These are phyloP conservation scores for Recurvirostra avosetta DNA, from an alignment of 2,113 vertebrate species.

Conservation along the genomic window DNA sequence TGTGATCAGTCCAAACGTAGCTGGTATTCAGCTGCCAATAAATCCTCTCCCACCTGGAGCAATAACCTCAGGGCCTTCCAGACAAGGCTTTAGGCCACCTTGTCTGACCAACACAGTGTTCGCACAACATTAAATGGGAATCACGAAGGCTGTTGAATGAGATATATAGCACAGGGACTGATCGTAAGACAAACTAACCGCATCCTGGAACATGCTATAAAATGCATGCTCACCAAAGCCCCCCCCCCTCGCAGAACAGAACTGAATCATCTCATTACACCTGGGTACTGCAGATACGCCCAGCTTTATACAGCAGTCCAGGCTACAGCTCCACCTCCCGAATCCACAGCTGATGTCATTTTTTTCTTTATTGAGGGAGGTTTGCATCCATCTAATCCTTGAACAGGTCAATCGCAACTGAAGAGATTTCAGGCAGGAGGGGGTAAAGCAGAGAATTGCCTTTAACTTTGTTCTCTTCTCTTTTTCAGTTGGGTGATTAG, in stretches of 20 bases:
- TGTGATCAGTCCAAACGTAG: background rate
- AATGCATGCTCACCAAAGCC: background rate
- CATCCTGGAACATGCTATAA: background rate
- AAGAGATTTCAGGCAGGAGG: background rate
- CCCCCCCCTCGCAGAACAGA: background rate
- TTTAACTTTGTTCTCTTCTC: background rate
- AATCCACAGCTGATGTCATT: background rate
- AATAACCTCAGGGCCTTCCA: background rate
- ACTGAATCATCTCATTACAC: background rate
- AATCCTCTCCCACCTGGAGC: background rate
- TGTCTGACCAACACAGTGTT: background rate
- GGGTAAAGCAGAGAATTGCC: background rate
- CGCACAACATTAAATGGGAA: background rate
- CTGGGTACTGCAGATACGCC: background rate
- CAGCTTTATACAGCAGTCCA: background rate
- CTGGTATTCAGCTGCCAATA: background rate
- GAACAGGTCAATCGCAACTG: background rate
- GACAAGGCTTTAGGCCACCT: background rate
- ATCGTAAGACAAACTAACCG: background rate
- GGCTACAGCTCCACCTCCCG: background rate
- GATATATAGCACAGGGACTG: background rate
- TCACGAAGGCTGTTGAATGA: background rate
- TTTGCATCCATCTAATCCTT: background rate
- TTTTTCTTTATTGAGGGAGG: background rate
- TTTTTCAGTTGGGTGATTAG: background rate